Base-by-base conservation (phyloP, 2,113 vertebrate species). In the Microcebus griseorufus region DNA sequence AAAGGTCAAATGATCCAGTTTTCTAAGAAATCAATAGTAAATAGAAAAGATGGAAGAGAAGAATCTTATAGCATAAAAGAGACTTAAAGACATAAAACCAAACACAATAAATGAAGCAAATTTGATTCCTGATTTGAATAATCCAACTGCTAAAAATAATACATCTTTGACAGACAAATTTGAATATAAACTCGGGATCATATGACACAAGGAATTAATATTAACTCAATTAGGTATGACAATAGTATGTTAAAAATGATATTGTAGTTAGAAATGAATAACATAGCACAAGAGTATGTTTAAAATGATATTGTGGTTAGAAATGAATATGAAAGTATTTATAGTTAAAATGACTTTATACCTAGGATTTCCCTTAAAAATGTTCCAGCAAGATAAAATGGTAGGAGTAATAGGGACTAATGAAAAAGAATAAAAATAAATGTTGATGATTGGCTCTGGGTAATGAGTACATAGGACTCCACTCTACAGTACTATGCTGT, bases 391-490 rank as follows among this genome's bases (percentile, higher is more conserved):
- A 81, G 51, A 91, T 67, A 81, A 48, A 81, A 86, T 86, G 18
- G 37, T 67, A 25, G 4, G 2, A 51, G 20, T 65, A 69, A 27
- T 14, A 78, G 13, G 5, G 13, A 92, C 32, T 88, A 78, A 58
- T 92, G 34, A 72, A 65, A 93, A 73, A 73, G 27, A 34, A 48
- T 34, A 20, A 65, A 75, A 82, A 91, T 81, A 96, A 92, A 88
- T 64, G 20, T n/a, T 80, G n/a, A 67, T 32, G 72, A 2, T 62
- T 92, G 60, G 20, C 20, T 88, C 18, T 34, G 9, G 11, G 4
- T 60, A 18, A 92, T 73, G 11, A 22, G 10, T 64, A 37, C 29
- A 42, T 22, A 53, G 17, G 20, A 70, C 25, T 84, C 79, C 45
- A 48, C 65, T 45, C 25, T 39, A 17, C 1, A 92, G 60, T 64